A percentile compares a stretch with the other conserved stretches of the same genome.
Evolutionary conservation across 1,140 invertebrate genomes (phyloP).

Genomic region (Drosophila bocqueti): DNA sequence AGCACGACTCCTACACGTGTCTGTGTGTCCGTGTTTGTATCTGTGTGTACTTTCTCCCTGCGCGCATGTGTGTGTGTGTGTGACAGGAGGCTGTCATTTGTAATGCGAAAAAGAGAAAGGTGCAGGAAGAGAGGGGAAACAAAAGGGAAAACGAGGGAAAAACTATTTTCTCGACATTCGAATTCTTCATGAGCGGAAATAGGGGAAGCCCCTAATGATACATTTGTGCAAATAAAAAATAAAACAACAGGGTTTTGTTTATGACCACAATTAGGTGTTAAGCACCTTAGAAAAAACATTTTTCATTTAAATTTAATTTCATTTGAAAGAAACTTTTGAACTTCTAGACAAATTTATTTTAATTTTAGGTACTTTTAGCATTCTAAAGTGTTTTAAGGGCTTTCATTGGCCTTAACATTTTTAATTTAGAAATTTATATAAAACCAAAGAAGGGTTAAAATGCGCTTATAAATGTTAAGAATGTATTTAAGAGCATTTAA

Average conservation of each 20-base stretch:
- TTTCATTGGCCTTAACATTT: background rate
- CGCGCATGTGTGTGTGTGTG: conserved; percentile 40
- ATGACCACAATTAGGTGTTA: conserved; percentile 21
- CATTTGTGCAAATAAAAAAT: conserved; percentile 9
- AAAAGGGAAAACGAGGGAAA: conserved; percentile 8
- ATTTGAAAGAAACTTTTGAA: conserved; percentile 2
- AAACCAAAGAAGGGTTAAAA: background rate
- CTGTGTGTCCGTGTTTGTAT: conserved; percentile 11
- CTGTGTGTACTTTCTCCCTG: conserved; percentile 10
- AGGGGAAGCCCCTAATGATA: conserved; percentile 31
- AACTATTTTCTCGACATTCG: conserved; percentile 40
- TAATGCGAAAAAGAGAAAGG: conserved; percentile 62
- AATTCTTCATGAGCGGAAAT: conserved; percentile 26
- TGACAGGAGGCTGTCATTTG: conserved; percentile 72
- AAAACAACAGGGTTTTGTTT: conserved; percentile 8
- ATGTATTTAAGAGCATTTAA: too few species aligned
- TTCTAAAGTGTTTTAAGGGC: background rate
- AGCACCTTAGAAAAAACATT: too few species aligned
- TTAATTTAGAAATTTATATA: background rate
- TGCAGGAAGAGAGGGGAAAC: conserved; percentile 14
- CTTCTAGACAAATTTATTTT: conserved; percentile 11
- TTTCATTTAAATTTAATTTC: too few species aligned
- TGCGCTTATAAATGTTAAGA: background rate
- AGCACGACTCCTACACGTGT: conserved; percentile 30
- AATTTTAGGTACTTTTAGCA: background rate